phyloP scores from a whole-genome alignment of 1,140 invertebrate species.

The Yoshiicerus persimilis region DNA sequence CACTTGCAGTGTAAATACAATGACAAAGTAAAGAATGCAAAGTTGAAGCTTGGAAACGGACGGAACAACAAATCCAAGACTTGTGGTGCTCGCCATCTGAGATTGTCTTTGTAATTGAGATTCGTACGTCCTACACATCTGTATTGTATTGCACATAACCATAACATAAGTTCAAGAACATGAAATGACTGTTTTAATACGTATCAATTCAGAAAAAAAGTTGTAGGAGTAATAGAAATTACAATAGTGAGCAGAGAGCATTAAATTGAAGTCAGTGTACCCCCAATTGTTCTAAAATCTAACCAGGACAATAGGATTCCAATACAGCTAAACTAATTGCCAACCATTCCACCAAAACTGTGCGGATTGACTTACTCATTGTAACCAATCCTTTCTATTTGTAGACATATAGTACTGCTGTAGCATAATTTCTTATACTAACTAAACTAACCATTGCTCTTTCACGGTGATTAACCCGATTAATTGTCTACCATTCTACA shows the following conservation, averaged over 20 bases:
- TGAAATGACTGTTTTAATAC: not conserved
- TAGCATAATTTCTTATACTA: too few species aligned
- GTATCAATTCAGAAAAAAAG: not conserved
- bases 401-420: too few species aligned
- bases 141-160: too few species aligned
- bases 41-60: not conserved
- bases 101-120: too few species aligned
- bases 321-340: not conserved
- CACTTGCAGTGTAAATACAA: not conserved
- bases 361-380: not conserved
- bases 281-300: not conserved
- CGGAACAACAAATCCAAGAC: too few species aligned
- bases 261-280: not conserved
- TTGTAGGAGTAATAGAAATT: not conserved
- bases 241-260: not conserved
- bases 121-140: too few species aligned
- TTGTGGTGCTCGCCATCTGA: too few species aligned
- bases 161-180: too few species aligned
- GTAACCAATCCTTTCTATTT: too few species aligned
- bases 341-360: not conserved
- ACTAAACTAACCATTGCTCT: not conserved
- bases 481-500: not conserved
- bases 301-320: not conserved
- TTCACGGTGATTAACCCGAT: slow-evolving; percentile 18
- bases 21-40: not conserved